These are phyloP conservation scores for Phortica okadai DNA, from an alignment of 2,888 invertebrate genomes.

Conservation along the genomic window DNA sequence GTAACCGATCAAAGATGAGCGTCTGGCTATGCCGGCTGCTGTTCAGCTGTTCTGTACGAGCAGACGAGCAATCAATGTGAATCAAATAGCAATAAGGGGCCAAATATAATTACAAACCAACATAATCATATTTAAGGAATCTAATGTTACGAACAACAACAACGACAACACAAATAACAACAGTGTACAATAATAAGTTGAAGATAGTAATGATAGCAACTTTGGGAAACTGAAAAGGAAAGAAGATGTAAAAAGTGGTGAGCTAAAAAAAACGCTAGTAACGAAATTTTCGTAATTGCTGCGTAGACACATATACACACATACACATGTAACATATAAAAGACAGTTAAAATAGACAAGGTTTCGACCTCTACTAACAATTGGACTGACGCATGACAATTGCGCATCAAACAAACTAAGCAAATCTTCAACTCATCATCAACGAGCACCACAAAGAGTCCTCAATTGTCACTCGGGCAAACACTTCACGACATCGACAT, in stretches of 20 bases:
- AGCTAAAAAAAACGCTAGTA: background rate
- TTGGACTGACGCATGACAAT: constrained; percentile 11
- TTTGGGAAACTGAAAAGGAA: background rate
- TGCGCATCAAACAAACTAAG: background rate
- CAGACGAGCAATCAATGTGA: background rate
- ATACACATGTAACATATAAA: background rate
- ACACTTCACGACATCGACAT: background rate
- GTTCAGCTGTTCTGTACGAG: too few species aligned
- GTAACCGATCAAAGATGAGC: background rate
- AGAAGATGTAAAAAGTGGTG: background rate
- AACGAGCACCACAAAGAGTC: background rate
- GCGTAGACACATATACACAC: background rate
- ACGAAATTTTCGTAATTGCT: background rate
- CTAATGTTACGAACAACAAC: constrained; percentile 13
- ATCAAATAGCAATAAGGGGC: constrained; percentile 23
- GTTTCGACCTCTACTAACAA: constrained; percentile 32
- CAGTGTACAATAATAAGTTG: background rate
- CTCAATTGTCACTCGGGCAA: constrained; percentile 17
- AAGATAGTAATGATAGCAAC: constrained; percentile 12
- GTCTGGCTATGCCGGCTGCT: too few species aligned
- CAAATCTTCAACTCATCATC: background rate
- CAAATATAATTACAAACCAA: constrained; percentile 40
- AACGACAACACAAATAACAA: background rate
- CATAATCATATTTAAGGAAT: constrained; percentile 37
- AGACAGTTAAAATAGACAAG: background rate